Base-by-base conservation (phyloP, 2,797 vertebrate genomes). In the Nyctalus aviator region DNA sequence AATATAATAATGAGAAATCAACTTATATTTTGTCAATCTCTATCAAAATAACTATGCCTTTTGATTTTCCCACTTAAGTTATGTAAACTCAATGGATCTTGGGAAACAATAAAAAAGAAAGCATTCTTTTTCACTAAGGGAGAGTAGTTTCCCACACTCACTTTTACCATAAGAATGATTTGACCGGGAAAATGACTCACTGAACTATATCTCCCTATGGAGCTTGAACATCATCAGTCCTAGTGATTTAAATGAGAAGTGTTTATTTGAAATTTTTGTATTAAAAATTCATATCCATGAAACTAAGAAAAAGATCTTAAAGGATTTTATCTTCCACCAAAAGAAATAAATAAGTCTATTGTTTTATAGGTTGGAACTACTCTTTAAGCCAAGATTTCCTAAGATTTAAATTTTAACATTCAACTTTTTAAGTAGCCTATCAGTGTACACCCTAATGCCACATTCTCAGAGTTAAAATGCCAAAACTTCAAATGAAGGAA, bases 381-480 rank as follows among this genome's bases (percentile, higher is more conserved):
- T 87, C 55, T 87, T 87, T 87, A 96, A 44, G 17, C 21, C 50
- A 84, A 84, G 68, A 32, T 7, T 35, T 79, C 44, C 59, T 35
- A 95, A 77, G 9, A 55, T 78, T 75, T 89, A 79, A 85, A 92
- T 71, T 85, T 83, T 75, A 88, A 76, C 30, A 59, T 83, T 85
- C 66, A 77, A 48, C 41, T 86, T 93, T 72, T 83, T 83, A 91
- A 73, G 37, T 69, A 91, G 73, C 14, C 8, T 82, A 3, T 76
- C 20, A 21, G 4, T 44, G 25, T 64, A 64, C 3, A 55, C 11
- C 84, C 7, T 17, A 82, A 1, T 55, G 10, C 0, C 25, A 90
- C 17, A 37, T 32, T 84, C 69, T 90, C 50, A 50, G 84, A 77
- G 37, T 30, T 77, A 68, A 93, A 81, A 78, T 48, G 2, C 21